Evolutionary conservation across 2,797 vertebrate genomes (phyloP), one percentile per base, ranked within the genome.

Genomic region (Periparus ater): DNA sequence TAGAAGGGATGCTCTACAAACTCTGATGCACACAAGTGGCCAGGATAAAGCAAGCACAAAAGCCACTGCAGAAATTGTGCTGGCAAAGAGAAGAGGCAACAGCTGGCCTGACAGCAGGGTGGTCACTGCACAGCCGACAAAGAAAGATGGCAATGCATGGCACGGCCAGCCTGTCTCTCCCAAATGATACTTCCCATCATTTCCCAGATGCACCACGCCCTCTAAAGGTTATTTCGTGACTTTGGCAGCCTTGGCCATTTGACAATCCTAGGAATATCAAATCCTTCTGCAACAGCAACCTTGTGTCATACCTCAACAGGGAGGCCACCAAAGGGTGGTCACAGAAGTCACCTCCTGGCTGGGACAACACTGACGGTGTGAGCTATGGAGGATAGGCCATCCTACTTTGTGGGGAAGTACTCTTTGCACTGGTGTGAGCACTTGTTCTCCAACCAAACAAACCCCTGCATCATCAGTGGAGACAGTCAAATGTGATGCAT

Each of bases 171-270:
- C n/a, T 34, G 8, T n/a, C 47, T 79, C 62, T 83, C 48, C 53
- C n/a, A 34, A 4, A 20, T 30, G 3, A 11, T 1, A 18, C 13
- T 19, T 91, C 38, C 67, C 26, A 34, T 51, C 9, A 2, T 95
- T 95, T 75, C 61, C 40, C 73, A 81, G 89, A 87, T 85, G 22
- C 58, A 95, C 72, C 86, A 81, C 73, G 81, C 90, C 96, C 93
- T 85, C 94, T 92, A 92, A 93, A 94, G 95, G 91, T 81, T 61
- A 36, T 10, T 72, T 2, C 0, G 16, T 29, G 74, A 72, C 54
- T 95, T 62, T 2, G 3, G 50, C 77, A 77, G 62, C 34, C 48
- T 80, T 60, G 57, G 51, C 34, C 14, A 9, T 32, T 55, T 61
- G 55, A 40, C 38, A 57, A 6, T 4, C 7, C 10, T 17, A 15